These are phyloP conservation scores for Saxidomus purpurata DNA, from an alignment of 1,140 invertebrate species.

Conservation along the genomic window DNA sequence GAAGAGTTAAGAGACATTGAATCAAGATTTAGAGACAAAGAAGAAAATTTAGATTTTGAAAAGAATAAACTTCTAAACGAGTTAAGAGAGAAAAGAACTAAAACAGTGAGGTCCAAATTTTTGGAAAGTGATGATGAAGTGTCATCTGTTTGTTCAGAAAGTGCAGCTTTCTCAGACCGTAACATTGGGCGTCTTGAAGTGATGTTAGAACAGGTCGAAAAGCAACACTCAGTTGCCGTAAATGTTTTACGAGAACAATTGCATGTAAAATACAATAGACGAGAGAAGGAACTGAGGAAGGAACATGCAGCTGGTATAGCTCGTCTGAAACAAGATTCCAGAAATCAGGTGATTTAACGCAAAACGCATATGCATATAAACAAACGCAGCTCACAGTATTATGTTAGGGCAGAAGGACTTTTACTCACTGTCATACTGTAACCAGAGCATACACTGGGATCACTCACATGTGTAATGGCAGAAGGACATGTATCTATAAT, in stretches of 20 bases:
- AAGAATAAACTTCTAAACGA: constrained; percentile 78
- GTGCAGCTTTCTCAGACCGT: constrained; percentile 25
- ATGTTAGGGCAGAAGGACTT: constrained; percentile 1
- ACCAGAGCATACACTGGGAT: neutral
- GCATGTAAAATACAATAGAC: constrained; percentile 57
- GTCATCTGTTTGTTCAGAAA: constrained; percentile 51
- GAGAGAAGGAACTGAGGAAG: constrained; percentile 35
- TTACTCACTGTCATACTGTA: neutral
- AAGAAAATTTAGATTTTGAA: constrained; percentile 79
- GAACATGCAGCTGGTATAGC: constrained; percentile 13
- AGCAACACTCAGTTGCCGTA: constrained; percentile 76
- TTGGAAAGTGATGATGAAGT: constrained; percentile 60
- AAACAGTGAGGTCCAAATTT: neutral
- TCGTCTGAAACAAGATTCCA: constrained; percentile 31
- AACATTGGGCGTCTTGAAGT: constrained; percentile 67
- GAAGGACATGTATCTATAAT: neutral
- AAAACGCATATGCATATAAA: neutral
- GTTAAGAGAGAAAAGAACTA: constrained; percentile 68
- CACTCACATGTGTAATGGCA: neutral
- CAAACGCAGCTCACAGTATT: neutral
- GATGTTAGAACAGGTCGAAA: constrained; percentile 72
- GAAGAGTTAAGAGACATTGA: constrained; percentile 81
- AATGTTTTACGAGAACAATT: constrained; percentile 77
- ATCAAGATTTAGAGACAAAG: constrained; percentile 78
- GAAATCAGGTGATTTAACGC: constrained; percentile 44